Base-by-base conservation (phyloP, 2,888 invertebrate species). In the Tetragonula carbonaria region DNA sequence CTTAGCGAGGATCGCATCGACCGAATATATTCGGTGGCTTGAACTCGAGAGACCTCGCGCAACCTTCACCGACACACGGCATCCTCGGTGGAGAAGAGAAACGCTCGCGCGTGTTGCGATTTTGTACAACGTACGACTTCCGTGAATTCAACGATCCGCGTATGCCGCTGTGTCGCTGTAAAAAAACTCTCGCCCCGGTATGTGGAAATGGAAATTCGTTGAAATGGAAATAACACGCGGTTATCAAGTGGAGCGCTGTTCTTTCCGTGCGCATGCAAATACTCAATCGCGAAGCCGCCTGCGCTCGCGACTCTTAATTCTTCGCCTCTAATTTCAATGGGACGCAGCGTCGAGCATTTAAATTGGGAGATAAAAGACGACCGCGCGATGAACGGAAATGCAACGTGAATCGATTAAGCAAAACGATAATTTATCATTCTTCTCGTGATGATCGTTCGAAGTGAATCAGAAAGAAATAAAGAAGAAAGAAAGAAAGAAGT, bases 121-220 rank as follows among this genome's bases (percentile, higher is more conserved):
- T 90, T 45, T 45, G 45, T 90, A 86, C 77, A 50, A 78, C 51
- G 73, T 78, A 86, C 65, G 87, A 86, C 87, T 85, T 71, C 59
- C 63, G 68, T 82, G 86, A 90, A 88, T 87, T 88, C 86, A 87
- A 90, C 79, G 81, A 88, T 78, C 82, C 73, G 71, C 57, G 79
- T 68, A 38, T 38, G 77, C 78, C 55, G 74, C 33, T 16, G 74
- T 53, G 65, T 77, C 65, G 14, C 28, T 65, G 51, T 45, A 73
- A 74, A 80, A 74, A 75, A 80, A 59, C 55, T 51, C 50, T 23
- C 23, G 50, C 45, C 50, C 53, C 33, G 23, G 67, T 50, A 73
- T 57, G 23, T 13, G 53, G 63, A 53, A 53, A 72, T 66, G 53
- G 80, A 73, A 74, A 78, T 80, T 71, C 66, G 65, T 65, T 78